Evolutionary conservation across 2,797 vertebrate species (phyloP).

Genomic region (Diceros bicornis): DNA sequence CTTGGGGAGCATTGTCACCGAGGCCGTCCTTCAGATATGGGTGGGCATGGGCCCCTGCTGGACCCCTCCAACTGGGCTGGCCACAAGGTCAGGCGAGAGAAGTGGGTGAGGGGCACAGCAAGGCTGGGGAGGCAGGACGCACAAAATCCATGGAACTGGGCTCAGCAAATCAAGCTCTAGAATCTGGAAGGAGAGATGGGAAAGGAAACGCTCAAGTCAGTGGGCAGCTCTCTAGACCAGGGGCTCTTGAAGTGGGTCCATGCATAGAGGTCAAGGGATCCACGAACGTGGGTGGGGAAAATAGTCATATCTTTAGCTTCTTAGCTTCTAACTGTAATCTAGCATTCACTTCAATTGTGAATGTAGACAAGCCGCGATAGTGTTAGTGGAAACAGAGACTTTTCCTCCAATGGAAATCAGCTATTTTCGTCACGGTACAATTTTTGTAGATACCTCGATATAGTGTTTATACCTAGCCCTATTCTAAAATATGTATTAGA

Average conservation of each 20-base stretch:
- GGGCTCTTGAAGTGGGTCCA: no score
- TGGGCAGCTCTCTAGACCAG: not conserved
- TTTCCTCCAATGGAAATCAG: not conserved
- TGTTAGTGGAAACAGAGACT: not conserved
- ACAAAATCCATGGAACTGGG: not conserved
- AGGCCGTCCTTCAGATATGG: not conserved
- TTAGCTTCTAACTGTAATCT: not conserved
- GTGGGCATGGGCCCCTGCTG: rapidly evolving
- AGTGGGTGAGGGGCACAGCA: no score
- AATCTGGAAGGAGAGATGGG: not conserved
- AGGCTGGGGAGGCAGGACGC: not conserved
- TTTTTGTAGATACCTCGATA: not conserved
- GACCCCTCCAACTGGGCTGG: not conserved
- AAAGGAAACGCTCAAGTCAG: not conserved
- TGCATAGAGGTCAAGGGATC: not conserved
- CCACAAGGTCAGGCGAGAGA: not conserved
- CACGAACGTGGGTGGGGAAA: not conserved
- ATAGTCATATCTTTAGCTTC: not conserved
- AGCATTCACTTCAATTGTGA: not conserved
- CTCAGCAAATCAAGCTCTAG: not conserved
- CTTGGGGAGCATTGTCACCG: not conserved
- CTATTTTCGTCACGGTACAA: not conserved
- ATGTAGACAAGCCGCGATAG: not conserved
- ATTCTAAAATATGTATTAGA: slow-evolving; percentile 20
- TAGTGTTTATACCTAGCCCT: not conserved